These are phyloP conservation scores for Drosophila gunungcola DNA, from an alignment of 1,140 invertebrate species.

Conservation along the genomic window DNA sequence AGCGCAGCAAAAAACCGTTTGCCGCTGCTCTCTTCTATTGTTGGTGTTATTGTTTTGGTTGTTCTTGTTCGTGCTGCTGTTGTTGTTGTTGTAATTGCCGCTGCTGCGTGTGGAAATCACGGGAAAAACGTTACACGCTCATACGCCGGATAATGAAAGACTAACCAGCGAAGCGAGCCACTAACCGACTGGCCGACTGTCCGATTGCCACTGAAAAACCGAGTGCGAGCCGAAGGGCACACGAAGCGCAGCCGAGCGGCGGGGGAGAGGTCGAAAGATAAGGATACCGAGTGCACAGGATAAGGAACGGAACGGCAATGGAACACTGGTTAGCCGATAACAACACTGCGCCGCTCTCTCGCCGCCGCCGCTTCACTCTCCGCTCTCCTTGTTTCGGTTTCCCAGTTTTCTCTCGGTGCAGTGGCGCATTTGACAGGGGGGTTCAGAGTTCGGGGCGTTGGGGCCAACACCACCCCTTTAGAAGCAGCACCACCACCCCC, in stretches of 20 bases:
- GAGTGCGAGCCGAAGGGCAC: constrained; percentile 4
- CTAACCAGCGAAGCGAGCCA: constrained; percentile 44
- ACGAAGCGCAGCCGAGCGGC: constrained; percentile 14
- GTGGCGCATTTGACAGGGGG: constrained; percentile 36
- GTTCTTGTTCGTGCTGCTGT: constrained; percentile 21
- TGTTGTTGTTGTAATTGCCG: constrained; percentile 19
- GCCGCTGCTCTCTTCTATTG: constrained; percentile 41
- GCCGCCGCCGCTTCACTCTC: not conserved
- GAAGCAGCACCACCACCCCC: too few relatives aligned
- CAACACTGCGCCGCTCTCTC: constrained; percentile 31
- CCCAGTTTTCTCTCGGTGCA: constrained; percentile 30
- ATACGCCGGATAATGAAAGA: constrained; percentile 76
- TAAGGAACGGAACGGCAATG: constrained; percentile 69
- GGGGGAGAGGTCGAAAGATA: constrained; percentile 41
- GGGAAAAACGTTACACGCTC: constrained; percentile 70
- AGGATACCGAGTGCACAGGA: constrained; percentile 63
- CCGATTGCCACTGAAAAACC: constrained; percentile 35
- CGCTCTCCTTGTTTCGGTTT: constrained; percentile 6
- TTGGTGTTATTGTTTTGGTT: constrained; percentile 41
- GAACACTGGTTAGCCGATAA: constrained; percentile 64
- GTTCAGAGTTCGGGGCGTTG: not conserved
- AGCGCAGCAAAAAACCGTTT: constrained; percentile 44
- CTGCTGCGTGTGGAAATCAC: constrained; percentile 48
- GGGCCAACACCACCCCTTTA: not conserved
- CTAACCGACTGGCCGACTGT: constrained; percentile 60